Base-by-base conservation (phyloP, 2,888 invertebrate genomes). In the Hyposoter dolosus region DNA sequence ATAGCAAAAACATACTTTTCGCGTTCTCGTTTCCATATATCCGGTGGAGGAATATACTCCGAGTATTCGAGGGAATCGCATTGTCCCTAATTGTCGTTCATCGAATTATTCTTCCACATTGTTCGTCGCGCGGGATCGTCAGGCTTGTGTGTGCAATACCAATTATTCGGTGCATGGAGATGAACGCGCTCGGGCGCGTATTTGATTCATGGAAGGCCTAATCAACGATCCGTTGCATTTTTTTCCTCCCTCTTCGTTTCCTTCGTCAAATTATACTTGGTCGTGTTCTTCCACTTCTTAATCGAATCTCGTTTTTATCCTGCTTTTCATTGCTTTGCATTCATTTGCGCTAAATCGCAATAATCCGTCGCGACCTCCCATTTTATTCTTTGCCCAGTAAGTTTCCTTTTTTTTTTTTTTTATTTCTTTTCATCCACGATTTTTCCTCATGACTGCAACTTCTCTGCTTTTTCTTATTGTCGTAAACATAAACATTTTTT, bases 1-100 rank as follows among this genome's bases (percentile, higher is more conserved):
- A n/a, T n/a, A 40, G 40, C 10, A 78, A 77, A 23, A 56, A 68
- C 43, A 78, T 56, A 40, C 32, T 56, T 69, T 69, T 69, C 68
- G 69, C 68, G n/a, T n/a, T 68, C 53, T 53, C 77, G 77, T 77
- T 79, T 77, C 65, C 23, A 50, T 71, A 79, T 71, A 71, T 79
- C 79, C 79, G 79, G 79, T 80, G 47, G 6, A 53, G 63, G 47
- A 43, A 50, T 60, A 77, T 32, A 28, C 56, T 40, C n/a, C 56
- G 78, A 68, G 77, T 71, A 78, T 78, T 82, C 78, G 78, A 85
- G 82, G 68, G 78, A 56, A 82, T 74, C 68, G 75, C 56, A 68
- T 72, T 53, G 82, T 82, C 78, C 82, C 74, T 82, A 82, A 85
- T 85, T 82, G 82, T 63, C 85, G 19, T 79, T 82, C 78, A 79